These are phyloP conservation scores for Drosophila kurseongensis DNA, from an alignment of 1,140 invertebrate species.

Conservation along the genomic window DNA sequence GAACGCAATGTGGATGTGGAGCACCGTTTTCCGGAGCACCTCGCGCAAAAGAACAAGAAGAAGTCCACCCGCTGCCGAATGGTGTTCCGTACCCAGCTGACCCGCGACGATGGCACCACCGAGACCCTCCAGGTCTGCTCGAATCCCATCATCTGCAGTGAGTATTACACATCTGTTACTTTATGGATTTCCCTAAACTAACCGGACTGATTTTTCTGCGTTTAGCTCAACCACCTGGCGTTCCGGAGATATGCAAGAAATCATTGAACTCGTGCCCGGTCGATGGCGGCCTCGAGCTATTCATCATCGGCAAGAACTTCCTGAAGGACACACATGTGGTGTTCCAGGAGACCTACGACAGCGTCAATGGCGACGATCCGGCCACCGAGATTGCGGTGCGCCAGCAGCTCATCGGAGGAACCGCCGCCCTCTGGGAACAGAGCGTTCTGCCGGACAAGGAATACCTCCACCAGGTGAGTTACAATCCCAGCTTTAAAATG, in stretches of 20 bases:
- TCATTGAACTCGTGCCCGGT: constrained; percentile 92
- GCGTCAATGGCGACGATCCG: constrained; percentile 65
- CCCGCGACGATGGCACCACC: constrained; percentile 89
- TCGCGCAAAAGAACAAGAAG: constrained; percentile 92
- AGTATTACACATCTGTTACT: constrained; percentile 85
- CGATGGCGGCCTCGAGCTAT: constrained; percentile 94
- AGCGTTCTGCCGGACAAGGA: constrained; percentile 92
- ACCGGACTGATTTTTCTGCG: constrained; percentile 3
- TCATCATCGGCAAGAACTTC: constrained; percentile 98
- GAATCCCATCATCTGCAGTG: constrained; percentile 97
- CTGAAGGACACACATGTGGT: constrained; percentile 96
- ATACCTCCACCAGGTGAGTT: constrained; percentile 90
- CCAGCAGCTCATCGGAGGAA: constrained; percentile 70
- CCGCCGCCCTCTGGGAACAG: constrained; percentile 89
- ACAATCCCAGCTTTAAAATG: neutral
- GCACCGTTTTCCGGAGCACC: constrained; percentile 93
- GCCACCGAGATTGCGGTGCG: constrained; percentile 73
- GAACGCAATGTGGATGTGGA: constrained; percentile 98
- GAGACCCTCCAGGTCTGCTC: constrained; percentile 97
- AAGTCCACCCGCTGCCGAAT: constrained; percentile 97
- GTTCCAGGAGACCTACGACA: constrained; percentile 89
- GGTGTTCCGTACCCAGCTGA: constrained; percentile 94
- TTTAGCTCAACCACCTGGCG: constrained; percentile 96
- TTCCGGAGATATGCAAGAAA: constrained; percentile 98
- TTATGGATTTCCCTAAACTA: neutral